These are phyloP conservation scores for Caenorhabditis japonica DNA, from an alignment of 2,888 invertebrate genomes.

Conservation along the genomic window DNA sequence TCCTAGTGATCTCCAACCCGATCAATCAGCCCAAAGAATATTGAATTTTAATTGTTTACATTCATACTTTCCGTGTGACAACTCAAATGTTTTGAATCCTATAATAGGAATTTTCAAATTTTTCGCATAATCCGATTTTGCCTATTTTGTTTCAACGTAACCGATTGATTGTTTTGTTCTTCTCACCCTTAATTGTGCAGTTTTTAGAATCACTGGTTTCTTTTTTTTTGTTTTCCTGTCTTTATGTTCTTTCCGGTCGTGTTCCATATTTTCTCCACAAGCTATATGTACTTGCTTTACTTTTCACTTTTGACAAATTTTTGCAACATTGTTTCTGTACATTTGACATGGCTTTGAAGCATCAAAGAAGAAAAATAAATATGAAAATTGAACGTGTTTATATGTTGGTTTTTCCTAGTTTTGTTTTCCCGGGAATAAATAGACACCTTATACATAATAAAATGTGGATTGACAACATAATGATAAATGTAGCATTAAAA, in stretches of 20 bases:
- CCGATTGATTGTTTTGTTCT: slow-evolving; percentile 7
- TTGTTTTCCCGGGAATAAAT: slow-evolving; percentile 3
- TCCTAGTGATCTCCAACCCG: slow-evolving; percentile 16
- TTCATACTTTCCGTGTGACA: too few relatives aligned
- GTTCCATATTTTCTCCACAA: too few relatives aligned
- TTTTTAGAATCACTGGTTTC: slow-evolving; percentile 12
- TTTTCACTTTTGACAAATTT: background rate
- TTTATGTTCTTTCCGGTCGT: slow-evolving; percentile 5
- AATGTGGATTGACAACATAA: background rate
- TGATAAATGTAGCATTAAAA: slow-evolving; percentile 27
- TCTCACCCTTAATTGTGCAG: slow-evolving; percentile 5
- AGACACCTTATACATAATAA: background rate
- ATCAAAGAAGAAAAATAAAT: too few relatives aligned
- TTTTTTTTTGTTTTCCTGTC: background rate
- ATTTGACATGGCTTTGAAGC: too few relatives aligned
- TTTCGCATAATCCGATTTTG: too few relatives aligned
- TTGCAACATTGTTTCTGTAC: background rate
- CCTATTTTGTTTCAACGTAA: too few relatives aligned
- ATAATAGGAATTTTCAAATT: too few relatives aligned
- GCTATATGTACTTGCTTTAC: background rate
- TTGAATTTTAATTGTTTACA: too few relatives aligned
- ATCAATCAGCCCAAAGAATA: background rate
- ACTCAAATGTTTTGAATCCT: too few relatives aligned
- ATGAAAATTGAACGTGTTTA: background rate
- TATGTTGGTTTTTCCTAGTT: background rate